Evolutionary conservation across 2,113 vertebrate species (phyloP), one percentile per base, ranked within the genome.

Genomic region (Rhinogobius similis): DNA sequence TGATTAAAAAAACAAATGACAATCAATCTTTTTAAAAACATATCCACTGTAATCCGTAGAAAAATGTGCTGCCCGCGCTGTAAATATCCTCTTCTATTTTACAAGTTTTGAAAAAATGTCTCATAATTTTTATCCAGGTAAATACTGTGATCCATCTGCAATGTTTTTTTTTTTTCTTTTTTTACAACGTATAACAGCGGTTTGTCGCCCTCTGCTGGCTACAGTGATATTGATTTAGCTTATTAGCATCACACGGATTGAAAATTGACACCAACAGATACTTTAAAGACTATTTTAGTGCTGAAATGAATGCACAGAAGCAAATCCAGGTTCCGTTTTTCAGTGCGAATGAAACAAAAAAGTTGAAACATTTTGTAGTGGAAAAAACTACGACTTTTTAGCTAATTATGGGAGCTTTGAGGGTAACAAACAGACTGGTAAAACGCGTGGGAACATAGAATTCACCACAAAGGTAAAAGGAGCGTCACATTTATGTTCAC

Each of bases 1-100:
- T 82, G 23, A 55, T 70, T 62, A 38, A 75, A 56, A 8, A 68
- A 78, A 73, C 68, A 65, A 70, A 65, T 67, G 58, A 83, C 77
- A 69, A 80, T 48, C 77, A 69, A 80, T 48, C 70, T 26, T 72
- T 83, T 62, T 76, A 41, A 80, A 82, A 78, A 52, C 50, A 52
- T 16, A 24, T 73, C 1, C 16, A 62, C 23, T 13, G 52, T 55
- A 29, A 4, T 29, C 18, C 58, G 41, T 62, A 56, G 70, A 66
- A 16, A 64, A 56, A 10, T 58, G 24, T 27, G 55, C 26, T 10
- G 50, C 12, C 75, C 62, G 11, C 62, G 38, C 12, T 36, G 16
- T 27, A 12, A 26, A 53, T 38, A 3, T 67, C 59, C 73, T 20
- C 56, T 36, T 77, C 68, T 70, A n/a, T 12, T 23, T 52, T 23